Conservation (phyloP, 1,140 invertebrate genomes). For the Ceratitis capitata region DNA sequence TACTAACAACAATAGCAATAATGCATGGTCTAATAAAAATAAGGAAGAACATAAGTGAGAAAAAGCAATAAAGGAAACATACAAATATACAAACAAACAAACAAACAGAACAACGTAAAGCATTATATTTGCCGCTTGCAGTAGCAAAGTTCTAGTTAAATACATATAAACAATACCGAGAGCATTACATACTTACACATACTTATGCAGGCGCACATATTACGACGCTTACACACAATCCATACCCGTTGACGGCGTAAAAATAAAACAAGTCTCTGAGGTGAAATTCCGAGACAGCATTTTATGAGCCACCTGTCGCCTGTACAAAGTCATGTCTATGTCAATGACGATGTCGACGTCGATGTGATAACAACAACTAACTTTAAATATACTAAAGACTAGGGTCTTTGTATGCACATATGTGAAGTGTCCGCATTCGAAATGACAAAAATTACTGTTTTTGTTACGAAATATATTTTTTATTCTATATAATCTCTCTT, state of each 20-base stretch:
- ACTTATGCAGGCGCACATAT: no score
- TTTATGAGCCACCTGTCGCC: conserved; percentile 52
- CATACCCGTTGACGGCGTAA: not conserved
- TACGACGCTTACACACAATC: not conserved
- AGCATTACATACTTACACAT: not conserved
- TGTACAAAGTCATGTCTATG: not conserved
- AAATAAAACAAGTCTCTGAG: conserved; percentile 49
- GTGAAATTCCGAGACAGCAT: conserved; percentile 48
- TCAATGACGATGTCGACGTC: not conserved
- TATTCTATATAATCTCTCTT: no score
- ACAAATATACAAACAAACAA: no score
- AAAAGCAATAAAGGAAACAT: not conserved
- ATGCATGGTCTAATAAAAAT: not conserved
- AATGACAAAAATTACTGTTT: no score
- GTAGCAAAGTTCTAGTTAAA: not conserved
- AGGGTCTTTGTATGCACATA: no score
- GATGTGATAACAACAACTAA: not conserved
- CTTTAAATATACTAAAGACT: no score
- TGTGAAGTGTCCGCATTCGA: no score
- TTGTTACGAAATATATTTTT: no score
- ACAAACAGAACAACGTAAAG: not conserved
- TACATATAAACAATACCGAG: not conserved
- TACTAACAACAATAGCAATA: conserved; percentile 4
- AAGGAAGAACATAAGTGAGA: not conserved
- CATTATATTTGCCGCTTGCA: not conserved